A percentile compares a stretch with the other conserved stretches of the same genome.
Evolutionary conservation across 2,113 vertebrate genomes (phyloP).

Genomic region (Notothenia coriiceps): DNA sequence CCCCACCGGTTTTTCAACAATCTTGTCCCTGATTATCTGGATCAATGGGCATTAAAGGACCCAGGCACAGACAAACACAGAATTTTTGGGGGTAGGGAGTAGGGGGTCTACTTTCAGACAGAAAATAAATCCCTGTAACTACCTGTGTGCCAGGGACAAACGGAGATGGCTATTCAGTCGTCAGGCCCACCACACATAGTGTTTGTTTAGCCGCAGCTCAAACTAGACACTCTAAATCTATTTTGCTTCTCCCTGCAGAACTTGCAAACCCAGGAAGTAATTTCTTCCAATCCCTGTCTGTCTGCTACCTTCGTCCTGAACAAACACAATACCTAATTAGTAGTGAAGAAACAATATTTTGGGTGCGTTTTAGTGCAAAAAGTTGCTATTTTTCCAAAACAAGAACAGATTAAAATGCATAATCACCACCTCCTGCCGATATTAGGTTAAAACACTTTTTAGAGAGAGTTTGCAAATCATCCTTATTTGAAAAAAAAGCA

Average conservation of each 20-base stretch:
- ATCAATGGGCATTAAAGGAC: slow-evolving; percentile 77
- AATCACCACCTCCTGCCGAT: too few relatives aligned
- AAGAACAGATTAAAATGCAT: too few relatives aligned
- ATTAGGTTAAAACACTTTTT: too few relatives aligned
- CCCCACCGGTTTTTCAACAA: slow-evolving; percentile 62
- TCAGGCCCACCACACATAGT: slow-evolving; percentile 69
- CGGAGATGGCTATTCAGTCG: slow-evolving; percentile 61
- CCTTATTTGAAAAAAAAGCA: too few relatives aligned
- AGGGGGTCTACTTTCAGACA: slow-evolving; percentile 68
- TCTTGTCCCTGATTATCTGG: slow-evolving; percentile 78
- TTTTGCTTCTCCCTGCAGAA: slow-evolving; percentile 43
- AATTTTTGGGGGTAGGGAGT: slow-evolving; percentile 26
- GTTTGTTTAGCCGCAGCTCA: slow-evolving; percentile 77
- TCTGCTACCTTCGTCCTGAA: not conserved
- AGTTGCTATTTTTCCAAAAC: too few relatives aligned
- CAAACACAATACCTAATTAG: not conserved
- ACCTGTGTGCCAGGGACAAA: slow-evolving; percentile 72
- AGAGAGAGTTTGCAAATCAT: too few relatives aligned
- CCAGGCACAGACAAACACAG: slow-evolving; percentile 69
- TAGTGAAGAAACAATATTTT: too few relatives aligned
- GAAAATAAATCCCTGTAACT: slow-evolving; percentile 67
- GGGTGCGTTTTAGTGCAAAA: too few relatives aligned
- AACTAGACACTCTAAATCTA: slow-evolving; percentile 71
- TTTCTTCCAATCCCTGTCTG: slow-evolving; percentile 26
- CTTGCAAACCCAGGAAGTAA: slow-evolving; percentile 32